Conservation (phyloP, 2,797 vertebrate genomes). For the Cottoperca gobio region DNA sequence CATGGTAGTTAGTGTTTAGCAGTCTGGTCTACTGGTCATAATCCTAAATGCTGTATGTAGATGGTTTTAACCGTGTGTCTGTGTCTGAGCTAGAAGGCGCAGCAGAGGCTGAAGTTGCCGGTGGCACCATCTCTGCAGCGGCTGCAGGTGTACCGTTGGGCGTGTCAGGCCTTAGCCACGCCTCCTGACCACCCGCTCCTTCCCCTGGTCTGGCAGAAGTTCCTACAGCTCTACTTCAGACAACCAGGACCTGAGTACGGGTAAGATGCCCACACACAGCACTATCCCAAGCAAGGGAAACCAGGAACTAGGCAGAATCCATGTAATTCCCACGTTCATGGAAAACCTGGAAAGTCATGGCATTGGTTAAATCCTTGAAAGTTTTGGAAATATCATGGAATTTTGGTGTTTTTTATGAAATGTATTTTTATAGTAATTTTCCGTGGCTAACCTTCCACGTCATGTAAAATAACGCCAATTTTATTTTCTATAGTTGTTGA, state of each 20-base stretch:
- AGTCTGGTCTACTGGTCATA: neutral
- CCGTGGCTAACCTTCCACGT: too few relatives aligned
- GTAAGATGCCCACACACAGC: slow-evolving; percentile 76
- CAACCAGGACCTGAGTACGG: slow-evolving; percentile 96
- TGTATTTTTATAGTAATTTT: too few relatives aligned
- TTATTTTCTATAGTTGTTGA: too few relatives aligned
- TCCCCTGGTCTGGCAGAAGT: slow-evolving; percentile 97
- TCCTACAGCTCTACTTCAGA: slow-evolving; percentile 95
- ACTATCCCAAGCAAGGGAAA: too few relatives aligned
- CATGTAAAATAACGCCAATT: too few relatives aligned
- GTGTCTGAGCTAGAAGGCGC: slow-evolving; percentile 89
- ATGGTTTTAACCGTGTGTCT: slow-evolving; percentile 42
- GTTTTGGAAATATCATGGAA: too few relatives aligned
- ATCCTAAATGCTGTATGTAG: neutral
- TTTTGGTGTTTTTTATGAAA: too few relatives aligned
- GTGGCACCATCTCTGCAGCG: slow-evolving; percentile 93
- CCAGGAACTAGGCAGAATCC: neutral
- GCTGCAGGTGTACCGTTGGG: slow-evolving; percentile 97
- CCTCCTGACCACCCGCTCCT: slow-evolving; percentile 94
- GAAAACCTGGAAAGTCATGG: too few relatives aligned
- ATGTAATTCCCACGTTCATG: too few relatives aligned
- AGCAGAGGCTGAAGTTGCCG: slow-evolving; percentile 93
- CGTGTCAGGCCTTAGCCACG: slow-evolving; percentile 92
- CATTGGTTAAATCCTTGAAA: too few relatives aligned
- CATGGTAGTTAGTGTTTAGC: neutral